These are phyloP conservation scores for Arothron firmamentum DNA, from an alignment of 2,113 vertebrate species.

Conservation along the genomic window DNA sequence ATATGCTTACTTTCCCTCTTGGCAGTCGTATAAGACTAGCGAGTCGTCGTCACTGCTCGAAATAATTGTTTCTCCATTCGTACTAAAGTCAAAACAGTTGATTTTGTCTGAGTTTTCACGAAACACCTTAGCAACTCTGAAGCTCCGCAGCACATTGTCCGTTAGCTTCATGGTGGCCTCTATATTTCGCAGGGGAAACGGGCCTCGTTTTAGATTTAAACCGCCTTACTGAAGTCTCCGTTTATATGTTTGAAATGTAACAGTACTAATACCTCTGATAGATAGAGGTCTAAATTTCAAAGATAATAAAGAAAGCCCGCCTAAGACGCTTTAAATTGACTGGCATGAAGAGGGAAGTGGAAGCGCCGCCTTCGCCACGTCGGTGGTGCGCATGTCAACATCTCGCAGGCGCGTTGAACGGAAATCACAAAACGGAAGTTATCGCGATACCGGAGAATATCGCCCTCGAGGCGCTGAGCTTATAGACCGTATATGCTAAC, in stretches of 20 bases:
- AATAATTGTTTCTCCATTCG: slow-evolving; percentile 96
- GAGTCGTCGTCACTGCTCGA: slow-evolving; percentile 99
- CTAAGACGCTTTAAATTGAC: slow-evolving; percentile 11
- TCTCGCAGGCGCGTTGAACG: not conserved
- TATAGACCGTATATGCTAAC: too few relatives aligned
- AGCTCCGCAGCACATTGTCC: slow-evolving; percentile 98
- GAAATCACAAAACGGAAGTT: not conserved
- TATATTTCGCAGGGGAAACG: slow-evolving; percentile 44
- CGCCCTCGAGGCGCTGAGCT: too few relatives aligned
- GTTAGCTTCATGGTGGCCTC: slow-evolving; percentile 95
- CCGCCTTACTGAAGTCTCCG: not conserved
- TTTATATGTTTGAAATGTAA: not conserved
- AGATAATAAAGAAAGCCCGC: slow-evolving; percentile 47
- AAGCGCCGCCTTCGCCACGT: slow-evolving; percentile 49
- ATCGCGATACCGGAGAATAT: slow-evolving; percentile 42
- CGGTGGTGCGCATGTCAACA: slow-evolving; percentile 31
- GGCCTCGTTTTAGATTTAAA: slow-evolving; percentile 29
- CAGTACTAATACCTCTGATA: not conserved
- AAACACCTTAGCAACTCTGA: slow-evolving; percentile 98
- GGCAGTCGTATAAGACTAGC: slow-evolving; percentile 95
- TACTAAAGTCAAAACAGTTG: slow-evolving; percentile 98
- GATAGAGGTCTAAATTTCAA: slow-evolving; percentile 19
- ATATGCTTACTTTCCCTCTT: slow-evolving; percentile 95
- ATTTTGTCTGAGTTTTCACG: slow-evolving; percentile 98
- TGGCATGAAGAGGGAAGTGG: slow-evolving; percentile 16